Percentiles rank a stretch among this genome's conserved stretches.
phyloP scores from a whole-genome alignment of 2,113 vertebrate species.

The Piprites chloris region DNA sequence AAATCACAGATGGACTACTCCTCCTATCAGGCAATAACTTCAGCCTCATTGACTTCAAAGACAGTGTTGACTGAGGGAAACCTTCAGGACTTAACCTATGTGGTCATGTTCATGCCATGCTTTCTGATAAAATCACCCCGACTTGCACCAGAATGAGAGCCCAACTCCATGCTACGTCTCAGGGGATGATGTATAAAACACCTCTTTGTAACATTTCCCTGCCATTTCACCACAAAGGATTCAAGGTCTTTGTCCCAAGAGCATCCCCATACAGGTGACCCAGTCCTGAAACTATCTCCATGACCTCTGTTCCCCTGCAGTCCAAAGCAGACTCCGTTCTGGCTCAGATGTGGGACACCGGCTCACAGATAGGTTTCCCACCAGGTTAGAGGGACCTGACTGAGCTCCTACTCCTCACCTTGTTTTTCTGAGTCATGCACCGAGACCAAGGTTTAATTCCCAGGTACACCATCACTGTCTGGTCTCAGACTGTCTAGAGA shows the following conservation, averaged over 20 bases:
- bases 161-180: neutral
- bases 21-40: conserved; percentile 26
- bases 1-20: conserved; percentile 16
- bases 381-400: neutral
- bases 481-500: neutral
- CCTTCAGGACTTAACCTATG: conserved; percentile 23
- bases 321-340: neutral
- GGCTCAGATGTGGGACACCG: neutral
- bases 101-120: neutral
- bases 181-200: neutral
- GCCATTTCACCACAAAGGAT: neutral
- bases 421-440: neutral
- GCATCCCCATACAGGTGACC: neutral
- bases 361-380: fast-evolving
- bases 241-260: neutral
- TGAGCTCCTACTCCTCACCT: fast-evolving
- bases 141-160: neutral
- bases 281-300: neutral
- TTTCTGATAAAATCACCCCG: neutral
- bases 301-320: fast-evolving
- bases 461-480: neutral
- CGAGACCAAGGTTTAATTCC: fast-evolving
- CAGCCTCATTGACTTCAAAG: conserved; percentile 42
- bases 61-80: conserved; percentile 22
- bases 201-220: neutral